A percentile compares a stretch with the other conserved stretches of the same genome.
phyloP scores from a whole-genome alignment of 2,888 invertebrate genomes.

The Leucozona laternaria region DNA sequence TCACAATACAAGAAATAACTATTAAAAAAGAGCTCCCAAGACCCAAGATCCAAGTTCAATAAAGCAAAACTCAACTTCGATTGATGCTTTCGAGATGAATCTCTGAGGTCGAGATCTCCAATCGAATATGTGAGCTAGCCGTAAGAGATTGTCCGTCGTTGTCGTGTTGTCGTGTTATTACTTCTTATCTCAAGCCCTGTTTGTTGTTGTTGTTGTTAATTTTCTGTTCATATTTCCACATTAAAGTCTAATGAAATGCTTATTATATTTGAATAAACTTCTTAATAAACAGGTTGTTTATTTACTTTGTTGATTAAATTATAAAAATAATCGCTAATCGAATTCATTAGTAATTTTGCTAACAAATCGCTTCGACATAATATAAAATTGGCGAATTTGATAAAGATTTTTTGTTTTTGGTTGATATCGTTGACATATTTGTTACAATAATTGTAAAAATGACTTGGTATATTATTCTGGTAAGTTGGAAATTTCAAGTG shows the following conservation, averaged over 20 bases:
- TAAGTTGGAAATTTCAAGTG: neutral
- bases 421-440: neutral
- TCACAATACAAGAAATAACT: neutral
- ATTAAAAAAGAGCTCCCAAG: neutral
- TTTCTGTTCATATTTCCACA: conserved; percentile 1
- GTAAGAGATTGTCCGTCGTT: conserved; percentile 33
- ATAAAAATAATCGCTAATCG: neutral
- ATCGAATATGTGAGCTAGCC: conserved; percentile 42
- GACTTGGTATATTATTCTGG: conserved; percentile 16
- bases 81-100: conserved; percentile 38
- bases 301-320: conserved; percentile 6
- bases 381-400: neutral
- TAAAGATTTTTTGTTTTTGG: neutral
- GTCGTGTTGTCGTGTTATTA: neutral
- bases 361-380: neutral
- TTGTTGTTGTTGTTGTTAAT: conserved; percentile 10
- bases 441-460: neutral
- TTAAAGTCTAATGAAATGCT: neutral
- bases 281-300: neutral
- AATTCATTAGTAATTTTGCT: conserved; percentile 17
- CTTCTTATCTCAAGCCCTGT: conserved; percentile 20
- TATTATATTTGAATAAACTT: neutral
- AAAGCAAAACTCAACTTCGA: conserved; percentile 8
- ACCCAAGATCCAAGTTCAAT: neutral
- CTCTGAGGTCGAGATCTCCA: conserved; percentile 30